Conservation (phyloP, 2,113 vertebrate genomes). For the Cervus canadensis region DNA sequence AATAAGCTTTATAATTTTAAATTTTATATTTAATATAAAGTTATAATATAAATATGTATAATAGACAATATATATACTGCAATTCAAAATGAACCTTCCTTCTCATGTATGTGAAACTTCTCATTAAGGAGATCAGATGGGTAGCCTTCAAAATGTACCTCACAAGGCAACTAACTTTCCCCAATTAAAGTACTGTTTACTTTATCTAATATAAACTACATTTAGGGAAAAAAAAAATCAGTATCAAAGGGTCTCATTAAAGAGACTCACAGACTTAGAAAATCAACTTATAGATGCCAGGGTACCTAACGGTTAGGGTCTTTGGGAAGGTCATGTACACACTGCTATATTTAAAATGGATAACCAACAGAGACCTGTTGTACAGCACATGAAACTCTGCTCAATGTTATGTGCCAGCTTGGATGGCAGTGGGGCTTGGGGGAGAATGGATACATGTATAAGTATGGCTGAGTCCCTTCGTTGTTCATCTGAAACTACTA, state of each 20-base stretch:
- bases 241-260: not conserved
- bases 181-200: not conserved
- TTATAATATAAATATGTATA: not conserved
- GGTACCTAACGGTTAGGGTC: not conserved
- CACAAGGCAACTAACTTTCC: not conserved
- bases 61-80: not conserved
- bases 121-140: not conserved
- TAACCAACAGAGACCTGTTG: not conserved
- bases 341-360: not conserved
- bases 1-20: not conserved
- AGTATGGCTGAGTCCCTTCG: not conserved
- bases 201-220: not conserved
- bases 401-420: too few relatives aligned
- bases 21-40: not conserved
- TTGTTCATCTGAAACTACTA: not conserved
- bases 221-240: not conserved
- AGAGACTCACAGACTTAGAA: not conserved
- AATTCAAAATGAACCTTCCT: slow-evolving; percentile 17
- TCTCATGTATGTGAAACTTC: not conserved
- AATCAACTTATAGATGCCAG: not conserved
- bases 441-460: not conserved
- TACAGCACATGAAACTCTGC: not conserved
- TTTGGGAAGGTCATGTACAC: not conserved
- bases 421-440: not conserved
- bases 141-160: slow-evolving; percentile 7